These are phyloP conservation scores for Monopterus albus DNA, from an alignment of 2,113 vertebrate genomes.

Conservation along the genomic window DNA sequence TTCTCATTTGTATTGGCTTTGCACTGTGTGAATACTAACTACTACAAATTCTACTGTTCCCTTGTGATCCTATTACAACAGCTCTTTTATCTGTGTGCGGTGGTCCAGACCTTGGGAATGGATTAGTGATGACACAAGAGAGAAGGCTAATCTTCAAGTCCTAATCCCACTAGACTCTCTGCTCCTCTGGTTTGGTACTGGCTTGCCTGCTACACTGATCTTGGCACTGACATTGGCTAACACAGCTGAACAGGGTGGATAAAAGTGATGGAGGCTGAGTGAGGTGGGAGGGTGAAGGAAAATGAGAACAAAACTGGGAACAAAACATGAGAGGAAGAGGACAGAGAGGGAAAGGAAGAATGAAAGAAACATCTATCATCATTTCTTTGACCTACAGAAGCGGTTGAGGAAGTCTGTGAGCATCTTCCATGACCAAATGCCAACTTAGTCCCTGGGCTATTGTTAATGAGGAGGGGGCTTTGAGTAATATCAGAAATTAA, in stretches of 20 bases:
- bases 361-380: slow-evolving; percentile 44
- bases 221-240: slow-evolving; percentile 28
- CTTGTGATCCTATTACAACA: slow-evolving; percentile 74
- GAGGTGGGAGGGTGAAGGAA: slow-evolving; percentile 1
- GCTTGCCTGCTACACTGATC: slow-evolving; percentile 43
- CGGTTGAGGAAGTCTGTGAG: slow-evolving; percentile 45
- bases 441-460: slow-evolving; percentile 64
- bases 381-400: slow-evolving; percentile 54
- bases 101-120: slow-evolving; percentile 38
- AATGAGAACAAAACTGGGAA: slow-evolving; percentile 17
- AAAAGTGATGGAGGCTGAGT: slow-evolving; percentile 32
- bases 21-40: slow-evolving; percentile 32
- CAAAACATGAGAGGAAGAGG: slow-evolving; percentile 22
- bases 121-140: slow-evolving; percentile 72
- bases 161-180: slow-evolving; percentile 62
- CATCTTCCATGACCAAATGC: slow-evolving; percentile 71
- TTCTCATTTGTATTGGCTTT: slow-evolving; percentile 4
- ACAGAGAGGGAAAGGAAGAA: slow-evolving; percentile 17
- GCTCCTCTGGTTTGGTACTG: slow-evolving; percentile 36
- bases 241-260: slow-evolving; percentile 44
- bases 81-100: slow-evolving; percentile 31
- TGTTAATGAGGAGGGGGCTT: slow-evolving; percentile 71
- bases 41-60: slow-evolving; percentile 55
- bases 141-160: slow-evolving; percentile 68
- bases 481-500: slow-evolving; percentile 76